Base-by-base conservation (phyloP, 2,888 invertebrate genomes). In the Leptinotarsa rubiginosa region DNA sequence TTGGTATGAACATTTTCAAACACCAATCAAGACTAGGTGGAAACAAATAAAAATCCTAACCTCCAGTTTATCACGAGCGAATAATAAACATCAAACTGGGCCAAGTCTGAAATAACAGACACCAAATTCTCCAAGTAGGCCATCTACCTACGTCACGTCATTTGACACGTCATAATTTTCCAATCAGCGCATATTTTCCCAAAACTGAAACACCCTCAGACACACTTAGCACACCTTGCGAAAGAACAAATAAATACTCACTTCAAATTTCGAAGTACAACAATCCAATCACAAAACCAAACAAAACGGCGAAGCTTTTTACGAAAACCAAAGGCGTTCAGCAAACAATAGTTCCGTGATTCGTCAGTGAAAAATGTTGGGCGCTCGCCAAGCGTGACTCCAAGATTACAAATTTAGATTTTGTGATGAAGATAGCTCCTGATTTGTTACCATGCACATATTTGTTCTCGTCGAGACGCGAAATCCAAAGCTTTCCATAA, bases 391-490 rank as follows among this genome's bases (percentile, higher is more conserved):
- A 74, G 41, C 50, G 49, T 66, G 56, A 47, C 47, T 66, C 67
- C 64, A 50, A 65, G 54, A 64, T 25, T 71, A 68, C 75, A 72
- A 77, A 77, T 73, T 75, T 78, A 78, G 76, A 78, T 71, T 69
- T 65, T 69, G 75, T 70, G 74, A 75, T 67, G 64, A 52, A 70
- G 67, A 68, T 54, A 56, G 50, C 62, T 68, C 64, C 54, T 49
- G 41, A 66, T 49, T 64, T 13, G 66, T 56, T 73, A 50, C 72
- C 70, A 75, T 75, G 77, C 75, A 64, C 76, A 72, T 74, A 74
- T 74, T 74, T 72, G 76, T 74, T 70, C 65, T 64, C 64, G 56
- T 70, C 47, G 52, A 15, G 47, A 47, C n/a, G 62, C 25, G 62
- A 62, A 62, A 41, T 31, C 31, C 62, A 10, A 16, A 62, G 62